Evolutionary conservation across 2,888 invertebrate species (phyloP).

Genomic region (Leptinotarsa peninsularis): DNA sequence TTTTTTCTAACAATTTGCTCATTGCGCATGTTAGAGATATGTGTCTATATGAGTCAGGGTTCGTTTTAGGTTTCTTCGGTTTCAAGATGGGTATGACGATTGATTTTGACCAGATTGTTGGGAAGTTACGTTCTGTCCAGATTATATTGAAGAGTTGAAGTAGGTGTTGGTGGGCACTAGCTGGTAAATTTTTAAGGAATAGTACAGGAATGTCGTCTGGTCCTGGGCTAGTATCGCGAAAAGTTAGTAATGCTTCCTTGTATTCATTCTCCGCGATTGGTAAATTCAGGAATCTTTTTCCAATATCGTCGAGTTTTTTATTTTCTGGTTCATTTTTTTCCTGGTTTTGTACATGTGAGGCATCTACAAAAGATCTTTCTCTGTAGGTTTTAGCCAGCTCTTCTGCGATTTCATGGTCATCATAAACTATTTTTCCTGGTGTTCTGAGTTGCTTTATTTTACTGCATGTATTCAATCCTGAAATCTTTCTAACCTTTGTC

Average conservation of each 20-base stretch:
- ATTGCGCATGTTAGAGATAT: conserved; percentile 36
- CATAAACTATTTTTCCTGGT: background rate
- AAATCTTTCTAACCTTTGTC: conserved; percentile 4
- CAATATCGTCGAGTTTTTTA: background rate
- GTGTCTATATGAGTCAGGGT: conserved; percentile 33
- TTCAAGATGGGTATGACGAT: conserved; percentile 33
- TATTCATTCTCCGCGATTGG: conserved; percentile 18
- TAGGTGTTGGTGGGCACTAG: conserved; percentile 12
- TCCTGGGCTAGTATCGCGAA: conserved; percentile 16
- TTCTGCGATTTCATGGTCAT: conserved; percentile 18
- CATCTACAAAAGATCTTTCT: background rate
- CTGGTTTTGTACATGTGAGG: background rate
- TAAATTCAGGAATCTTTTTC: conserved; percentile 18
- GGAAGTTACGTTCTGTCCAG: conserved; percentile 28
- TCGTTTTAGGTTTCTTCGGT: conserved; percentile 21
- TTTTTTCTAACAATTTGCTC: conserved; percentile 37
- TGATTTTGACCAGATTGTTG: conserved; percentile 28
- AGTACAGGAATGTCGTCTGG: conserved; percentile 12
- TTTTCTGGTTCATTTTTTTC: background rate
- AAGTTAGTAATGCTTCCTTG: conserved; percentile 7
- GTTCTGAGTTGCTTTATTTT: conserved; percentile 1
- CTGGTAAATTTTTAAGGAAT: conserved; percentile 18
- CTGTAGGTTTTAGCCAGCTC: conserved; percentile 4
- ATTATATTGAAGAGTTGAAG: conserved; percentile 21
- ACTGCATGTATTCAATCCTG: background rate